These are phyloP conservation scores for Parthenolecanium corni DNA, from an alignment of 2,888 invertebrate species.

Conservation along the genomic window DNA sequence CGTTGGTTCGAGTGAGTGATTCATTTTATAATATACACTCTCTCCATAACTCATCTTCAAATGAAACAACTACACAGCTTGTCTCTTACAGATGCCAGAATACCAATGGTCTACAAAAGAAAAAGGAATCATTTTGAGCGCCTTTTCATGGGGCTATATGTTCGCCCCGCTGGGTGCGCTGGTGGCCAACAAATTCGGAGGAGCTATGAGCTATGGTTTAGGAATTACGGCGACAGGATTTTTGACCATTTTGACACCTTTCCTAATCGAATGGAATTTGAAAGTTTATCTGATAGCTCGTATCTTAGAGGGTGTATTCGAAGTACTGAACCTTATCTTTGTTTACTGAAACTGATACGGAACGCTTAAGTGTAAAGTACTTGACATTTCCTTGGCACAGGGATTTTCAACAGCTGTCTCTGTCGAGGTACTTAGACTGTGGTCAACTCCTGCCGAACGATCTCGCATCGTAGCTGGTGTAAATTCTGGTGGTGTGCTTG, in stretches of 20 bases:
- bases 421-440: background rate
- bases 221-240: constrained; percentile 1
- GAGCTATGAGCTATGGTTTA: background rate
- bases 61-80: too few relatives aligned
- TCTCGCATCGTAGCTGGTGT: background rate
- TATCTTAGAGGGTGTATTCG: background rate
- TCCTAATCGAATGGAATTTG: background rate
- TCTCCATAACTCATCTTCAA: too few relatives aligned
- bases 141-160: background rate
- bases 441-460: constrained; percentile 1
- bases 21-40: too few relatives aligned
- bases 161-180: background rate
- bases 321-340: background rate
- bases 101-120: constrained; percentile 1
- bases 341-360: too few relatives aligned
- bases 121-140: background rate
- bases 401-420: too few relatives aligned
- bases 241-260: background rate
- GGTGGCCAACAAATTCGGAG: background rate
- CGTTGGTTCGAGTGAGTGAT: background rate
- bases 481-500: background rate
- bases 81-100: background rate
- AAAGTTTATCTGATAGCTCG: background rate
- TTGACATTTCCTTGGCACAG: too few relatives aligned
- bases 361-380: too few relatives aligned